phyloP scores from a whole-genome alignment of 2,888 invertebrate genomes.

The Noctua fimbriata region DNA sequence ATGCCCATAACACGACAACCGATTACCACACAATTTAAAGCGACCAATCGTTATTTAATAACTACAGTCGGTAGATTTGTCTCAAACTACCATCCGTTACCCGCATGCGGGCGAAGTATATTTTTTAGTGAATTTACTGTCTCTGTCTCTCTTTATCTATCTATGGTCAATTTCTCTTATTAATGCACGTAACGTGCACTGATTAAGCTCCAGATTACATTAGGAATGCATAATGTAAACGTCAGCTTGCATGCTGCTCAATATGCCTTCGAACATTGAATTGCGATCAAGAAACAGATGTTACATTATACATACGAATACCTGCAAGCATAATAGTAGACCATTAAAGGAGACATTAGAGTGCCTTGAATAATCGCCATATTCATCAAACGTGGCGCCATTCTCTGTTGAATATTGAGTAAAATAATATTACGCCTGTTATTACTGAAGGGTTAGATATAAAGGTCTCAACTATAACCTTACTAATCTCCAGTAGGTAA shows the following conservation, averaged over 20 bases:
- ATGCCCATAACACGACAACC: too few relatives aligned
- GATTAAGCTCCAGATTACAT: slow-evolving; percentile 24
- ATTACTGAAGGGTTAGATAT: neutral
- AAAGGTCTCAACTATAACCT: neutral
- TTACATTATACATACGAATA: slow-evolving; percentile 22
- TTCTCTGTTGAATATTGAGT: neutral
- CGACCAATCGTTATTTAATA: neutral
- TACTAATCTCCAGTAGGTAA: neutral
- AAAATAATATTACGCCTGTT: neutral
- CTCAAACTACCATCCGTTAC: neutral
- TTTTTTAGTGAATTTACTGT: neutral
- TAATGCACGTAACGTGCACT: slow-evolving; percentile 23
- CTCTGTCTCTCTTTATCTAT: too few relatives aligned
- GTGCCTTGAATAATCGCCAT: neutral
- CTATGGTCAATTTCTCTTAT: neutral
- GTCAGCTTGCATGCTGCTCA: slow-evolving; percentile 36
- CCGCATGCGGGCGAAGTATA: neutral
- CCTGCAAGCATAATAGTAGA: slow-evolving; percentile 14
- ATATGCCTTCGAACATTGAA: slow-evolving; percentile 42
- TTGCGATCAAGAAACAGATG: slow-evolving; percentile 46
- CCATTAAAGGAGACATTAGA: slow-evolving; percentile 23
- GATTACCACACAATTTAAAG: too few relatives aligned
- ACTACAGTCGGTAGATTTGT: neutral
- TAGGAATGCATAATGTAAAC: slow-evolving; percentile 39
- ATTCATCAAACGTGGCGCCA: neutral